phyloP scores from a whole-genome alignment of 2,888 invertebrate genomes.

The Chalcis sispes region DNA sequence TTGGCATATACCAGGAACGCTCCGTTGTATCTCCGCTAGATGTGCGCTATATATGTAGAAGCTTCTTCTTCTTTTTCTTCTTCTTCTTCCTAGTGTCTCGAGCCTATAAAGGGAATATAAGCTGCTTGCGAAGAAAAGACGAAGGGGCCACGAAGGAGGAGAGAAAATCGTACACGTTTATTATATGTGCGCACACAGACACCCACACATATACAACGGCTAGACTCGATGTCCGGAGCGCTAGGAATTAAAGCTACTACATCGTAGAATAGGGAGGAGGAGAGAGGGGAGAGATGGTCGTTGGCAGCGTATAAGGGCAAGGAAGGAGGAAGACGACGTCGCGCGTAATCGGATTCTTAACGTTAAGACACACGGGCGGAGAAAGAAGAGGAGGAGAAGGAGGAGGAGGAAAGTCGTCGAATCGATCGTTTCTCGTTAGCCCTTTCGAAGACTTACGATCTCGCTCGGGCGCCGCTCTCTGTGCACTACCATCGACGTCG shows the following conservation, averaged over 20 bases:
- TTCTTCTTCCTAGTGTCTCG: not conserved
- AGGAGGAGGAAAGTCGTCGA: too few species aligned
- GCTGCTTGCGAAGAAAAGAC: not conserved
- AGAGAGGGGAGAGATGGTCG: not conserved
- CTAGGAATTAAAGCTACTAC: slow-evolving; percentile 22
- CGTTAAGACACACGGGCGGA: not conserved
- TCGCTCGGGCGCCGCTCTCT: not conserved
- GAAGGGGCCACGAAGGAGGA: not conserved
- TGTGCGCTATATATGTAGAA: too few species aligned
- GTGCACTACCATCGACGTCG: too few species aligned
- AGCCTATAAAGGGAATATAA: slow-evolving; percentile 11
- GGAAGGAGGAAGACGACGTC: not conserved
- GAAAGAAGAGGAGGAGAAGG: not conserved
- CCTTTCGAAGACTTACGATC: slow-evolving; percentile 55
- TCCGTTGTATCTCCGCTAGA: too few species aligned
- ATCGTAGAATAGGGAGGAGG: too few species aligned
- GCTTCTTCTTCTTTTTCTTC: too few species aligned
- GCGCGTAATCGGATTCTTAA: slow-evolving; percentile 50
- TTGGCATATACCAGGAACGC: too few species aligned
- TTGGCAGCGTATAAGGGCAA: not conserved
- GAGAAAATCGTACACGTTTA: too few species aligned
- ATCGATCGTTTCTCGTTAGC: slow-evolving; percentile 49
- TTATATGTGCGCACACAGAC: not conserved
- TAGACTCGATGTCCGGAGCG: not conserved
- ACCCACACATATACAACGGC: not conserved